These are phyloP conservation scores for Chamaetylas fuelleborni DNA, from an alignment of 2,113 vertebrate species.

Conservation along the genomic window DNA sequence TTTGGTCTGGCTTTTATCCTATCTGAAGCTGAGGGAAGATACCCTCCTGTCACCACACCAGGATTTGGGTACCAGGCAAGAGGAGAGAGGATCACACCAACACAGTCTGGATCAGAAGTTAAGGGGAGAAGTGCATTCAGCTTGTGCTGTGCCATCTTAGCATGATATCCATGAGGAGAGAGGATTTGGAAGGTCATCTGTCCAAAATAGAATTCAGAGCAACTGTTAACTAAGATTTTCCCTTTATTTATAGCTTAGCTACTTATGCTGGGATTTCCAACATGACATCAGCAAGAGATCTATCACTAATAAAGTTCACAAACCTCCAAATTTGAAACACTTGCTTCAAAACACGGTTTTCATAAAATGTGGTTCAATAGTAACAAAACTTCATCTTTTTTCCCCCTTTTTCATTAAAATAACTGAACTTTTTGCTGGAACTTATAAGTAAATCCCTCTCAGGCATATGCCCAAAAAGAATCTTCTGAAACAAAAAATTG, in stretches of 20 bases:
- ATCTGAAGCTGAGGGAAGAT: fast-evolving
- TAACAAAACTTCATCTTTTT: neutral
- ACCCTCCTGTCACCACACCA: neutral
- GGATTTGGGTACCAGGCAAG: neutral
- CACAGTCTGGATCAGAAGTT: neutral
- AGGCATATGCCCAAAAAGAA: neutral
- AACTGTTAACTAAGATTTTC: neutral
- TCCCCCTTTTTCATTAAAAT: neutral
- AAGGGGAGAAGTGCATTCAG: neutral
- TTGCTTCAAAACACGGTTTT: neutral
- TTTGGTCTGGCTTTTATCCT: neutral
- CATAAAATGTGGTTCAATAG: neutral
- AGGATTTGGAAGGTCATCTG: neutral
- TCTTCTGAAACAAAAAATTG: neutral
- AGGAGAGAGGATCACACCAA: fast-evolving
- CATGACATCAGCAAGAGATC: neutral
- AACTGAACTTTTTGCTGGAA: neutral
- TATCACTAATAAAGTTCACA: neutral
- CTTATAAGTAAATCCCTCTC: neutral
- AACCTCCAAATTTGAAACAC: neutral
- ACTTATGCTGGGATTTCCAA: neutral
- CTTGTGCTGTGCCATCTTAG: neutral
- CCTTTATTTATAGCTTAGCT: neutral
- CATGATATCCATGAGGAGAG: neutral
- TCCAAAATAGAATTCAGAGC: neutral